A percentile compares a stretch with the other conserved stretches of the same genome.
These are phyloP conservation scores for Pachycephala philippinensis DNA, from an alignment of 2,113 vertebrate genomes.

Conservation along the genomic window DNA sequence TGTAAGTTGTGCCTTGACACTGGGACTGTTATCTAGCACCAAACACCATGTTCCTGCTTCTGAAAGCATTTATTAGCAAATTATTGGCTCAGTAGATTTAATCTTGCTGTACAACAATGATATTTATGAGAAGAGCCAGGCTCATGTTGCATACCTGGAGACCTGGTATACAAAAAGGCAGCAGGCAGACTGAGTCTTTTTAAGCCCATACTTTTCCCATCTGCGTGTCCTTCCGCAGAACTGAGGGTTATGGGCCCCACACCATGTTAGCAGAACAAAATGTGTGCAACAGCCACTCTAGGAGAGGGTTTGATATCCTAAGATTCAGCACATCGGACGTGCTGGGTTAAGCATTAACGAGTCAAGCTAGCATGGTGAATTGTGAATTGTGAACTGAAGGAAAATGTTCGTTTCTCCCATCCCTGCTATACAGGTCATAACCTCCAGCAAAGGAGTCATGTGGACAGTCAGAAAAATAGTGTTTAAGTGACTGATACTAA, in stretches of 20 bases:
- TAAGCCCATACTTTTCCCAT: background rate
- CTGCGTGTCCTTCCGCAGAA: background rate
- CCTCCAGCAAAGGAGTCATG: background rate
- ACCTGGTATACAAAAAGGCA: background rate
- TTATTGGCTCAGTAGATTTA: background rate
- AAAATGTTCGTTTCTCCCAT: background rate
- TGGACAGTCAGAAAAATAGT: background rate
- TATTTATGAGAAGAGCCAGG: background rate
- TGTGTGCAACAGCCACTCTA: background rate
- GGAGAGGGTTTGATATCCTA: background rate
- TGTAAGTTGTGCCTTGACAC: background rate
- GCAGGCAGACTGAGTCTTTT: background rate
- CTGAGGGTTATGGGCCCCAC: background rate
- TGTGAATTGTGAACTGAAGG: background rate
- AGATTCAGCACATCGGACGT: background rate
- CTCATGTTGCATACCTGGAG: background rate
- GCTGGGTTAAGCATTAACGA: background rate
- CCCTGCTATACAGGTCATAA: background rate
- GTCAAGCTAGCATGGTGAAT: background rate
- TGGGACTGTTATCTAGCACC: background rate
- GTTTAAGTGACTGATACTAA: background rate
- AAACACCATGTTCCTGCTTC: background rate
- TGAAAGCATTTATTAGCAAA: background rate
- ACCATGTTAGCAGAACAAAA: background rate
- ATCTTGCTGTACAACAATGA: background rate